Base-by-base conservation (phyloP, 2,888 invertebrate genomes). In the Lasioglossum leucozonium region DNA sequence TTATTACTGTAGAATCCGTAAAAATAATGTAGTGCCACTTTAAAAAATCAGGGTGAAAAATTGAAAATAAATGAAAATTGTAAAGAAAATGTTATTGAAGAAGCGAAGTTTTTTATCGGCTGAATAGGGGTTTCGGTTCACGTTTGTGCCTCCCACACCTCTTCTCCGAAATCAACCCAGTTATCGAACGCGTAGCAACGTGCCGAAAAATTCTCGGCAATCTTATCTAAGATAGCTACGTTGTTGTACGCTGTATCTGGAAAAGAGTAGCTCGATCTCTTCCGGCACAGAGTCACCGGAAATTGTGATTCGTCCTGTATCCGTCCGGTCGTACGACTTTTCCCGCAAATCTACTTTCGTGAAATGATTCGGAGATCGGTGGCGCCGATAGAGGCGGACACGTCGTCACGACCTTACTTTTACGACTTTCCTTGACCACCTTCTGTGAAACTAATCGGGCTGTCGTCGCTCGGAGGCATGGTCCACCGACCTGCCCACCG, bases 391-490 rank as follows among this genome's bases (percentile, higher is more conserved):
- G 72, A 76, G 37, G 11, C 62, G 42, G 44, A 69, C 79, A 62
- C 73, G 72, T 71, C 79, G 72, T 84, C 81, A 80, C 82, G 79
- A 74, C 75, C 73, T 83, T 77, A 84, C 87, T 87, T 90, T 88
- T 85, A 87, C 75, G 73, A 82, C 55, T 80, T 62, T 71, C 51
- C 73, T 74, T 47, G 88, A 88, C 88, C 90, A 90, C 92, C 90
- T 90, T 85, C 89, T 72, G 91, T 86, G 91, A 89, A 89, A 91
- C 91, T 91, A 92, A 92, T 92, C 88, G 86, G 80, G 77, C 86
- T 91, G 86, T 90, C 87, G 89, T 90, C 91, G 87, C 89, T 82
- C 79, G 81, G 82, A 83, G 82, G 81, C 86, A 58, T 26, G 34
- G 55, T 37, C 73, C 77, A 75, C 18, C 47, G 13, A 42, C 75